These are phyloP conservation scores for Brachyhypopomus occidentalis DNA, from an alignment of 2,113 vertebrate genomes.

Conservation along the genomic window DNA sequence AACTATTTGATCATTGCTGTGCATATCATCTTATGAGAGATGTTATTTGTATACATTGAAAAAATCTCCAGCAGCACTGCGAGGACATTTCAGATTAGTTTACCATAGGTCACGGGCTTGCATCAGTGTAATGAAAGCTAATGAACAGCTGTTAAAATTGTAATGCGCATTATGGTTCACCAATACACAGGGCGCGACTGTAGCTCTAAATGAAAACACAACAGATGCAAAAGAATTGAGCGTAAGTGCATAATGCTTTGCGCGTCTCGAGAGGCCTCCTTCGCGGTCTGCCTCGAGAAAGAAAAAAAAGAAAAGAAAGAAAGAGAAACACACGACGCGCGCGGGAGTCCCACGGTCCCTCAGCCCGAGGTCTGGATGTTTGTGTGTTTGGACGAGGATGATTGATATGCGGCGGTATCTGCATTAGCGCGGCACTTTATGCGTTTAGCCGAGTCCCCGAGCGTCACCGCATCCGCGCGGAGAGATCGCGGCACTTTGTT, in stretches of 20 bases:
- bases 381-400: slow-evolving; percentile 36
- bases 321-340: slow-evolving; percentile 5
- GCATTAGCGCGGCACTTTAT: slow-evolving; percentile 44
- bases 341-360: slow-evolving; percentile 27
- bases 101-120: background rate
- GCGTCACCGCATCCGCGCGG: slow-evolving; percentile 30
- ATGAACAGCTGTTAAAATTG: slow-evolving; percentile 5
- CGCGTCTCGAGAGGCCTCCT: background rate
- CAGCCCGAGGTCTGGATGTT: slow-evolving; percentile 25
- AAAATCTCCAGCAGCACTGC: background rate
- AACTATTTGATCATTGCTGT: slow-evolving; percentile 11
- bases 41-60: slow-evolving; percentile 19
- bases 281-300: background rate
- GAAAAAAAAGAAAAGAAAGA: no score
- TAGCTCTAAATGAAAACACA: background rate
- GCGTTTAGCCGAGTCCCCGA: slow-evolving; percentile 46
- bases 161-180: background rate
- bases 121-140: slow-evolving; percentile 6
- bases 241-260: background rate
- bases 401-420: slow-evolving; percentile 33
- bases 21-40: background rate
- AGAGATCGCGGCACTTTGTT: slow-evolving; percentile 53
- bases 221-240: slow-evolving; percentile 15
- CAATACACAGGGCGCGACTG: background rate
- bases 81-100: background rate